These are phyloP conservation scores for Siphonodentalium dalli DNA, from an alignment of 2,888 invertebrate species.

Conservation along the genomic window DNA sequence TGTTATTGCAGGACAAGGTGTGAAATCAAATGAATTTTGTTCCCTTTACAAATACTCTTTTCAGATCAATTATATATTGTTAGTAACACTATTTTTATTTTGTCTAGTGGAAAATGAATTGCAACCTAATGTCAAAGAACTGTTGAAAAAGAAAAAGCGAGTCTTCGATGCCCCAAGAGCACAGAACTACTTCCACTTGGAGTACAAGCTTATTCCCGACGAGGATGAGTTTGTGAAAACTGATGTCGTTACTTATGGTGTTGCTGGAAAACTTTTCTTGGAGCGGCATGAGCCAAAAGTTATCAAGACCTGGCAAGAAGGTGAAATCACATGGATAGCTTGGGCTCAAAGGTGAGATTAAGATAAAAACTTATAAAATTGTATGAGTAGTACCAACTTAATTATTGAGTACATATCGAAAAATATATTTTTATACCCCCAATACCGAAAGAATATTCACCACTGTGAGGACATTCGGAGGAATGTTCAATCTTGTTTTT, in stretches of 20 bases:
- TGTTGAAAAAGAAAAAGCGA: slow-evolving; percentile 50
- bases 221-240: slow-evolving; percentile 54
- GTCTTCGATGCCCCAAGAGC: slow-evolving; percentile 57
- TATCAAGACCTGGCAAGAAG: slow-evolving; percentile 62
- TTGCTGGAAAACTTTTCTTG: slow-evolving; percentile 61
- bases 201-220: slow-evolving; percentile 60
- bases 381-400: not conserved
- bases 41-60: too few relatives aligned
- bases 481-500: too few relatives aligned
- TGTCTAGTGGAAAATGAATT: slow-evolving; percentile 43
- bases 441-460: not conserved
- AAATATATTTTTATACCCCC: not conserved
- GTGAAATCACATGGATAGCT: slow-evolving; percentile 61
- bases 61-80: too few relatives aligned
- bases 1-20: too few relatives aligned
- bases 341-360: slow-evolving; percentile 60
- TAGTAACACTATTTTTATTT: not conserved
- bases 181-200: slow-evolving; percentile 61
- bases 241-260: slow-evolving; percentile 61
- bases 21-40: too few relatives aligned
- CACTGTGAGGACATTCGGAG: too few relatives aligned
- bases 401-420: not conserved
- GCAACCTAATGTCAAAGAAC: slow-evolving; percentile 42
- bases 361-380: not conserved
- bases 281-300: slow-evolving; percentile 58